These are phyloP conservation scores for Tarsius wallacei DNA, from an alignment of 2,797 vertebrate genomes.

Conservation along the genomic window DNA sequence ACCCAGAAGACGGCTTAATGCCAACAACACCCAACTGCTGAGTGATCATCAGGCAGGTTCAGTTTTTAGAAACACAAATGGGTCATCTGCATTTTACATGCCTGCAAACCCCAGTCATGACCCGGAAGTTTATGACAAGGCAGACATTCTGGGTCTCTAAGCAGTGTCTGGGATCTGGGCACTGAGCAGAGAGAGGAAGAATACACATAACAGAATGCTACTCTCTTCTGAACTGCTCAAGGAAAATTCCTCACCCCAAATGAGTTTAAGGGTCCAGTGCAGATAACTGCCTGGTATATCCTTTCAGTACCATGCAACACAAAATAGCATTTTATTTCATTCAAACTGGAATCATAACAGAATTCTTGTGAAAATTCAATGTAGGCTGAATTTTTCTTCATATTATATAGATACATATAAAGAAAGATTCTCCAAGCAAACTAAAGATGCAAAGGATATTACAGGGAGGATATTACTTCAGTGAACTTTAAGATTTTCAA, in stretches of 20 bases:
- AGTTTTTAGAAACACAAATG: constrained; percentile 80
- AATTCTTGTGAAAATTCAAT: constrained; percentile 34
- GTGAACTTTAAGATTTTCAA: neutral
- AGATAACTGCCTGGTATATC: constrained; percentile 32
- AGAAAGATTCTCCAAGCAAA: neutral
- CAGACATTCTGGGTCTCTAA: neutral
- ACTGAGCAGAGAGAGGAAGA: constrained; percentile 18
- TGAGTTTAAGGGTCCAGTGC: neutral
- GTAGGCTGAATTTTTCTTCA: neutral
- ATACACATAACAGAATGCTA: constrained; percentile 20
- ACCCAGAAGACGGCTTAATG: constrained; percentile 85
- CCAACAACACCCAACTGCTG: constrained; percentile 66
- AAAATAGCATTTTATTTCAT: constrained; percentile 24
- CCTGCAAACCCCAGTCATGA: constrained; percentile 49
- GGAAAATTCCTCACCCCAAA: constrained; percentile 67
- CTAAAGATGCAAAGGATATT: neutral
- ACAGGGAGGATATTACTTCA: neutral
- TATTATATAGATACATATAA: neutral
- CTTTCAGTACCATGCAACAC: neutral
- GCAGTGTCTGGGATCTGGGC: constrained; percentile 58
- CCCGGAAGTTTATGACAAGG: constrained; percentile 52
- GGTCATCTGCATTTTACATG: constrained; percentile 67
- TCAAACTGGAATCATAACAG: neutral
- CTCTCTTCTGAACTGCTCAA: constrained; percentile 57
- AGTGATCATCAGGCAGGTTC: constrained; percentile 68